Evolutionary conservation across 2,113 vertebrate genomes (phyloP).

Genomic region (Bungarus multicinctus): DNA sequence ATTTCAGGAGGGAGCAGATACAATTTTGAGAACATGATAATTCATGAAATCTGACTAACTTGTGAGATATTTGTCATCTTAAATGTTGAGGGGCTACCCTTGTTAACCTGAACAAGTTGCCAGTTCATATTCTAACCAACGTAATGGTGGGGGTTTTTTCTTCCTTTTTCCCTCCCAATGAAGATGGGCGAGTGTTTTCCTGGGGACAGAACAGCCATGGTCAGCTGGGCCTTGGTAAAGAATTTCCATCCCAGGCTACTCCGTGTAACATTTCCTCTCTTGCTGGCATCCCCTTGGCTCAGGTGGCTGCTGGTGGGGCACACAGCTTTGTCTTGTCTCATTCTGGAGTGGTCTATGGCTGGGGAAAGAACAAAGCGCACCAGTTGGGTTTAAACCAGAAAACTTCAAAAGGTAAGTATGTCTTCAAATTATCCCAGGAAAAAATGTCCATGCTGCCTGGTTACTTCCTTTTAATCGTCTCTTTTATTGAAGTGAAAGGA

Average conservation of each 20-base stretch:
- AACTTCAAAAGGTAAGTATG: constrained; percentile 39
- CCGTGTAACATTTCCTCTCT: constrained; percentile 78
- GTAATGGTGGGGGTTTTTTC: neutral
- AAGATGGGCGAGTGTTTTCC: constrained; percentile 83
- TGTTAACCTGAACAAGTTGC: neutral
- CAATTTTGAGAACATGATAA: neutral
- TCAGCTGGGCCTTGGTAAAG: constrained; percentile 81
- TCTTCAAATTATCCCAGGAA: neutral
- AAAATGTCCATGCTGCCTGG: neutral
- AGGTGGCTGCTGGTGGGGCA: constrained; percentile 80
- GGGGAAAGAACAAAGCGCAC: constrained; percentile 82
- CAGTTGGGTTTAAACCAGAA: constrained; percentile 84
- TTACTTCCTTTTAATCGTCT: neutral
- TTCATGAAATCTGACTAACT: neutral
- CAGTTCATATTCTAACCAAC: neutral
- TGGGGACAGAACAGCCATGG: constrained; percentile 83
- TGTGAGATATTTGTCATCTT: neutral
- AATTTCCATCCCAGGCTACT: constrained; percentile 57
- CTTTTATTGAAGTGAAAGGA: neutral
- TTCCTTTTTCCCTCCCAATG: neutral
- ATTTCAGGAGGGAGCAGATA: neutral
- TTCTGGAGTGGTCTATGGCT: constrained; percentile 82
- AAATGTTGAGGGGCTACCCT: neutral
- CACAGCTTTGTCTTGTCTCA: constrained; percentile 85
- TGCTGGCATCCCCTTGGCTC: constrained; percentile 80